Evolutionary conservation across 2,113 vertebrate species (phyloP).

Genomic region (Meriones unguiculatus): DNA sequence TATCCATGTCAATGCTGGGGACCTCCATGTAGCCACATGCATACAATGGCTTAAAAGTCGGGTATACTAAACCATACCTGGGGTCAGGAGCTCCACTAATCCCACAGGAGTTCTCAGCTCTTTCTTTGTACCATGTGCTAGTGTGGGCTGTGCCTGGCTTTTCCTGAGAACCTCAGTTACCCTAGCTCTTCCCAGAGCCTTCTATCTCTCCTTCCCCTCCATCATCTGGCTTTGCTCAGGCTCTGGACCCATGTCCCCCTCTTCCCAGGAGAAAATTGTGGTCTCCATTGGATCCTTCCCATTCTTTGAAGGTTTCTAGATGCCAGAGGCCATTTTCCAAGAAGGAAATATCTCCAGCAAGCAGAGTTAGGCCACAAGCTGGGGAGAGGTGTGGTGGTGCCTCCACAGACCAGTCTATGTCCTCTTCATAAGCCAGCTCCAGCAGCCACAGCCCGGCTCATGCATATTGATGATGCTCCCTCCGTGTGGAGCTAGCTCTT

Average conservation of each 20-base stretch:
- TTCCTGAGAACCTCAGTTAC: not conserved
- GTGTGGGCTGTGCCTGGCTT: not conserved
- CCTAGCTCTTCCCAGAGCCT: not conserved
- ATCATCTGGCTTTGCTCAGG: not conserved
- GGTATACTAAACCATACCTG: accelerated
- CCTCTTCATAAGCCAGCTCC: constrained; percentile 51
- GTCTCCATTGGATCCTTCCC: not conserved
- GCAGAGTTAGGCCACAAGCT: not conserved
- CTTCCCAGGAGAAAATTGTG: not conserved
- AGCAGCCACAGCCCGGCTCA: constrained; percentile 71
- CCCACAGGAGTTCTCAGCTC: not conserved
- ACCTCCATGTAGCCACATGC: not conserved
- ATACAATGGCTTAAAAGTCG: not conserved
- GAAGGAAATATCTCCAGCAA: not conserved
- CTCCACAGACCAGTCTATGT: not conserved
- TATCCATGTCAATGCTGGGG: not conserved
- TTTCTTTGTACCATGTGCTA: not conserved
- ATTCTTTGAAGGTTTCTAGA: not conserved
- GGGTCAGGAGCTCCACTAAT: not conserved
- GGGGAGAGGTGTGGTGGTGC: not conserved
- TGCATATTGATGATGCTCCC: constrained; percentile 79
- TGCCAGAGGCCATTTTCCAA: not conserved
- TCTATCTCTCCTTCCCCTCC: not conserved
- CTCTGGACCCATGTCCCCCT: not conserved
- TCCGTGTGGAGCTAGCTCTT: constrained; percentile 80